These are phyloP conservation scores for Chroicocephalus ridibundus DNA, from an alignment of 2,113 vertebrate genomes.

Conservation along the genomic window DNA sequence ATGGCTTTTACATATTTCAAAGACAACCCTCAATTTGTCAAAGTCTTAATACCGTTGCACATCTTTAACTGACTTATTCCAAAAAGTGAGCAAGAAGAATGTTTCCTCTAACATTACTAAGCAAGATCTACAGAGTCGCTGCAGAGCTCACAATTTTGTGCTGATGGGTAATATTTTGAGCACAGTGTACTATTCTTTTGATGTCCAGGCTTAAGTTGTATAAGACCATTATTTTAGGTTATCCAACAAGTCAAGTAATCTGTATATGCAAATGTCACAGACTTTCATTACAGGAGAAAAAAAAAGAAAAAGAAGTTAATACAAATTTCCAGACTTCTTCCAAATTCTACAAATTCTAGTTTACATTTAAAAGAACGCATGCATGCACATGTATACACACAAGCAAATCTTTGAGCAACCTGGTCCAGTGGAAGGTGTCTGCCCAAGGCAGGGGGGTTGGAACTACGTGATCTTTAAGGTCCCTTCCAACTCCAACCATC, in stretches of 20 bases:
- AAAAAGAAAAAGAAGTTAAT: background rate
- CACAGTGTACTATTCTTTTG: background rate
- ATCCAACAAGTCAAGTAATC: background rate
- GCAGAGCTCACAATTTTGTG: background rate
- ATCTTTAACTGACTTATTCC: background rate
- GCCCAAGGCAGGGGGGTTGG: no score
- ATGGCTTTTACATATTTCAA: background rate
- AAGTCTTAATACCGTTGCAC: background rate
- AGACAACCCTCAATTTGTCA: background rate
- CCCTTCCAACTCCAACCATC: background rate
- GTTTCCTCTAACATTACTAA: background rate
- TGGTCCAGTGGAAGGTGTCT: background rate
- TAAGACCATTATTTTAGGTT: background rate
- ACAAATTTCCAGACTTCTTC: background rate
- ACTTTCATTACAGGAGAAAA: background rate
- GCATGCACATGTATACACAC: fast-evolving
- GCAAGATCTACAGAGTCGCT: background rate
- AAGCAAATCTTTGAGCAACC: background rate
- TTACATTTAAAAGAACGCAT: background rate
- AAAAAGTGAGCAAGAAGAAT: background rate
- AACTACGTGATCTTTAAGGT: no score
- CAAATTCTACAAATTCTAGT: background rate
- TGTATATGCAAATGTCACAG: background rate
- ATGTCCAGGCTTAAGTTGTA: background rate
- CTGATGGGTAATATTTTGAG: background rate